Base-by-base conservation (phyloP, 2,888 invertebrate species). In the Apocheima hispidaria region DNA sequence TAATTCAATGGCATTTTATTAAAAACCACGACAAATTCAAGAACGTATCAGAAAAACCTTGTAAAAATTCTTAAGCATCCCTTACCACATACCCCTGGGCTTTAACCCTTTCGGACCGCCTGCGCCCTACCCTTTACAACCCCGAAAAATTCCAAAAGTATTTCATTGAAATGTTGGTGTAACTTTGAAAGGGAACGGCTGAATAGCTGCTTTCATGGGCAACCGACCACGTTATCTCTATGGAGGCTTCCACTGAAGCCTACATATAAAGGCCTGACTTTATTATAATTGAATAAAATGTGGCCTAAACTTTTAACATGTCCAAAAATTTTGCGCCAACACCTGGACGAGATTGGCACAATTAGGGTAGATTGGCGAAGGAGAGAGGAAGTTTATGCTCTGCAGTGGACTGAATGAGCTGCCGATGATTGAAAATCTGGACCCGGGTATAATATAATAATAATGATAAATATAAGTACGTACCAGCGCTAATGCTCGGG, bases 111-210 rank as follows among this genome's bases (percentile, higher is more conserved):
- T 51, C 50, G 50, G 36, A 26, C 16, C 38, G 35, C 21, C 28
- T 28, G 28, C 44, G 44, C 44, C 44, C 26, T 35, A 18, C 23
- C 50, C 48, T 18, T 50, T 50, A 50, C 50, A 38, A 16, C 50
- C 18, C n/a, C 49, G 26, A 51, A 51, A 51, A 51, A 40, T 51
- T 28, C 51, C 18, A 26, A 51, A 51, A 51, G 51, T 51, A 51
- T 51, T 51, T 51, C 51, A 40, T 28, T 51, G 51, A 51, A 51
- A 51, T 40, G 51, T 51, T 51, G 30, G 28, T 20, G 38, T 38
- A 51, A 40, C 26, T 51, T 51, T 51, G 51, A 51, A 51, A 40
- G 40, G 40, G 40, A 51, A 51, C 38, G 51, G 26, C 18, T 38
- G 51, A 51, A 51, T 40, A 26, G 51, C 18, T 23, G 51, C 51